These are phyloP conservation scores for Heteromurus nitidus DNA, from an alignment of 2,888 invertebrate species.

Conservation along the genomic window DNA sequence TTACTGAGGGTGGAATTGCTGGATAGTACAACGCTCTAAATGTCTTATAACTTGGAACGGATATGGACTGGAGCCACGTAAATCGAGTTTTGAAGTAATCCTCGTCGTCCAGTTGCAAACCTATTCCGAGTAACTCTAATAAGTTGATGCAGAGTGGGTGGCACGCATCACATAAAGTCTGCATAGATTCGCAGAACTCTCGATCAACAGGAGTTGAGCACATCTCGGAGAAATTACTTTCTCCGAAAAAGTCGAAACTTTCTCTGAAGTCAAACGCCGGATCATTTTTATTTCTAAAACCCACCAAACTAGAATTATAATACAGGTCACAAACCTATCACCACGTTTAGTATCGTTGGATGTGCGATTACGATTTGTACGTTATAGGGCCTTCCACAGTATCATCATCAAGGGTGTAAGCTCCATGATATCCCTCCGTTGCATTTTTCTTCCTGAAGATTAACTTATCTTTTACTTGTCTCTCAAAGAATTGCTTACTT, in stretches of 20 bases:
- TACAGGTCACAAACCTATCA: too few species aligned
- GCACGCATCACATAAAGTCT: constrained; percentile 42
- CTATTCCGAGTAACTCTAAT: constrained; percentile 36
- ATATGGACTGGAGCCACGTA: constrained; percentile 35
- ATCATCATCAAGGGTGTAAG: not conserved
- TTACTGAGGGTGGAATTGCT: constrained; percentile 55
- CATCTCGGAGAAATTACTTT: not conserved
- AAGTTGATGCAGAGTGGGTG: constrained; percentile 23
- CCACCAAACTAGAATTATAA: too few species aligned
- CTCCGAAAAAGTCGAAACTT: constrained; percentile 47
- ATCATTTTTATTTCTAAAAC: too few species aligned
- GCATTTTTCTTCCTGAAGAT: constrained; percentile 31
- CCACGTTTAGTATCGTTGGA: too few species aligned
- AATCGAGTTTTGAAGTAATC: constrained; percentile 59
- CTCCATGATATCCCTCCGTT: constrained; percentile 54
- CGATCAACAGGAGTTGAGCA: not conserved
- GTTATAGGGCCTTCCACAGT: not conserved
- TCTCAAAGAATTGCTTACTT: constrained; percentile 50
- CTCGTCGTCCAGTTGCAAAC: constrained; percentile 33
- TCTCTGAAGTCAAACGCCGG: constrained; percentile 52
- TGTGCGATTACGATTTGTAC: not conserved
- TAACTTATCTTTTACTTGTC: constrained; percentile 31
- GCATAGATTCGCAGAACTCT: not conserved
- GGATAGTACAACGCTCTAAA: constrained; percentile 73
- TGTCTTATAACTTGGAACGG: constrained; percentile 52